phyloP scores from a whole-genome alignment of 2,113 vertebrate species.

The Malurus alboscapulatus region DNA sequence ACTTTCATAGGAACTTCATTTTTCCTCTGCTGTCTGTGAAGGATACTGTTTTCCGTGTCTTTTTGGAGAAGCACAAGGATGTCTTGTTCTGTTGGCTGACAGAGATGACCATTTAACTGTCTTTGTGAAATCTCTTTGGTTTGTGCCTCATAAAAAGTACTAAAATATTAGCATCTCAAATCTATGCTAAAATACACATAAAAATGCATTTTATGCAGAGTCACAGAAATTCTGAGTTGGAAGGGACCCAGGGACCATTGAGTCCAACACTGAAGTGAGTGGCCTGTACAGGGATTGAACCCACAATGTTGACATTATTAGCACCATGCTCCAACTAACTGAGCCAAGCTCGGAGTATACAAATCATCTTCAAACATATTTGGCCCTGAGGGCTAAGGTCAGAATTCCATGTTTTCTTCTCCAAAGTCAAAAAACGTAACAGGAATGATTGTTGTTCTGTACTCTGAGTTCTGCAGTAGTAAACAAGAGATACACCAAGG shows the following conservation, averaged over 20 bases:
- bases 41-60: background rate
- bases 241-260: background rate
- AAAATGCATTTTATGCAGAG: background rate
- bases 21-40: background rate
- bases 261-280: background rate
- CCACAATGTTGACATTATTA: rapidly evolving
- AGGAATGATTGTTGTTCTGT: background rate
- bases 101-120: background rate
- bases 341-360: background rate
- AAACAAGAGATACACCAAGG: background rate
- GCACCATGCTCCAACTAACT: background rate
- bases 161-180: background rate
- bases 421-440: background rate
- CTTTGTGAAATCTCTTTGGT: background rate
- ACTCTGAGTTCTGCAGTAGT: background rate
- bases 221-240: background rate
- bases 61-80: background rate
- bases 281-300: background rate
- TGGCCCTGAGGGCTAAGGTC: background rate
- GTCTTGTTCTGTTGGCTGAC: background rate
- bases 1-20: background rate
- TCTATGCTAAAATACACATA: background rate
- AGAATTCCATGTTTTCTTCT: background rate
- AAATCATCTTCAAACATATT: background rate
- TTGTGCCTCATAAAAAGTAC: background rate